Evolutionary conservation across 2,797 vertebrate species (phyloP), one percentile per base, ranked within the genome.

Genomic region (Aythya fuligula): DNA sequence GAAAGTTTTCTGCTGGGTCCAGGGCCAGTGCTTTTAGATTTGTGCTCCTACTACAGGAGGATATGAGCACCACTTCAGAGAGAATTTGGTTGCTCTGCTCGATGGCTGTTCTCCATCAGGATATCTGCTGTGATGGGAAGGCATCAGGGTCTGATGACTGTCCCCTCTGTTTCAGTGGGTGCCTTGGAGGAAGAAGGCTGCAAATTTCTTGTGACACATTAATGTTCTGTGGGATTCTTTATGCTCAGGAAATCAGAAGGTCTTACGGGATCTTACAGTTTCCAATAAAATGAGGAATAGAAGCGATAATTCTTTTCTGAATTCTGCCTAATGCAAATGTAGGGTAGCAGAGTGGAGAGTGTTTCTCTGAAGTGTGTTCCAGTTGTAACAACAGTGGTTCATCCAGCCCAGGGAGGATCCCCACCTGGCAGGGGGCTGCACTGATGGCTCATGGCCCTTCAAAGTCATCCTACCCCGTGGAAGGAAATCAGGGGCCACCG

Each of bases 371-470:
- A 22, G 2, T 22, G 45, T n/a, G 60, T 39, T 47, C 58, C 77
- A 39, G 27, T 94, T 90, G 90, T 83, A 61, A 70, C 53, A 79
- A 75, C 66, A 93, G 87, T 0, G 0, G 25, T 82, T 93, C 61
- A 14, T 78, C 41, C 72, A 72, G 85, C 58, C 19, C 58, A 60
- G 85, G 92, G 87, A 90, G 91, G 87, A 85, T 91, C 94, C 32
- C 38, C 72, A 85, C 57, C 61, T 92, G 89, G 75, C 70, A 2
- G 34, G 67, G 87, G 83, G 82, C 70, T 76, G 60, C 64, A 81
- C 62, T 41, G 51, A 57, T 86, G 73, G 43, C 92, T 93, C 66
- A 56, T 70, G 32, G 56, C 41, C 43, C 66, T 81, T 78, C 56
- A 17, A 45, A 90, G 79, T 69, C 92, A 88, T 71, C 69, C 54